These are phyloP conservation scores for Chironomus tentans DNA, from an alignment of 2,888 invertebrate genomes.

Conservation along the genomic window DNA sequence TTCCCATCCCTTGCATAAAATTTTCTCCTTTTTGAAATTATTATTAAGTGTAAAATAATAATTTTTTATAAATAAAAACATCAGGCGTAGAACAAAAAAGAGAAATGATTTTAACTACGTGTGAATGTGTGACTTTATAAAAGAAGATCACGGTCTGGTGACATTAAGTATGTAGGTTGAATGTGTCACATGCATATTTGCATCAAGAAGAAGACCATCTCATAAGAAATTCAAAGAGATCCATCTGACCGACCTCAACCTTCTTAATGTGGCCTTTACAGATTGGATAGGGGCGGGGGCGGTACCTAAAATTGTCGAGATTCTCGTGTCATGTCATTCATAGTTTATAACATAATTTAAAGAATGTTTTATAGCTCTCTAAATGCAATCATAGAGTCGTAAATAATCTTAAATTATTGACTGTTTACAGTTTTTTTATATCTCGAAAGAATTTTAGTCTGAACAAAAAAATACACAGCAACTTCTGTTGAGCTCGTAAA, in stretches of 20 bases:
- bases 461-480: neutral
- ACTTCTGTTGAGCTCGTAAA: neutral
- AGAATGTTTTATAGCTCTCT: conserved; percentile 7
- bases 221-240: neutral
- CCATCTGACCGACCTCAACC: conserved; percentile 15
- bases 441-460: too few species aligned
- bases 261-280: neutral
- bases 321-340: too few species aligned
- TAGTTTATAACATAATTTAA: too few species aligned
- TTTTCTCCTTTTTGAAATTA: too few species aligned
- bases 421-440: neutral
- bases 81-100: too few species aligned
- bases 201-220: neutral
- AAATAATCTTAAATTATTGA: conserved; percentile 15
- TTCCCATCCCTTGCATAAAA: too few species aligned
- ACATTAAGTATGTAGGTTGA: conserved; percentile 1
- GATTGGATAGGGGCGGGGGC: too few species aligned
- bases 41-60: too few species aligned
- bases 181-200: neutral
- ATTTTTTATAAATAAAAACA: too few species aligned
- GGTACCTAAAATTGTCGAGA: neutral
- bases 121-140: neutral
- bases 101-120: too few species aligned
- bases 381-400: conserved; percentile 1
- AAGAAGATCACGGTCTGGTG: conserved; percentile 20